Base-by-base conservation (phyloP, 2,888 invertebrate genomes). In the Phaedon cochleariae region DNA sequence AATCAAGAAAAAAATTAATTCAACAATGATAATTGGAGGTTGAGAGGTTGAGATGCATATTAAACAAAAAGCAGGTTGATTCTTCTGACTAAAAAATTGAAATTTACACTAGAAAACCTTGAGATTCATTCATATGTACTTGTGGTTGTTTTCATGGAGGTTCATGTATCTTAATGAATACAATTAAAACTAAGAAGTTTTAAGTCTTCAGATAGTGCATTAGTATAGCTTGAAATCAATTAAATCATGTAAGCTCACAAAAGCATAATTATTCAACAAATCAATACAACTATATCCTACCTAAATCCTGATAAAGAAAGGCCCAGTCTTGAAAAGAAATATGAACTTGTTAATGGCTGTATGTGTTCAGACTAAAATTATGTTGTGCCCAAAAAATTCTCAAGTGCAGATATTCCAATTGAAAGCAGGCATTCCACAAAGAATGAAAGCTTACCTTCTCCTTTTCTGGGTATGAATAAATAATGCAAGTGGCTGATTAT, bases 401-500 rank as follows among this genome's bases (percentile, higher is more conserved):
- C n/a, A 57, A 41, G 26, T 31, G 34, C 62, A 73, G 67, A 67
- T 64, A 68, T 67, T 59, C 52, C 52, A 49, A 54, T 65, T 64
- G 60, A 46, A 20, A 46, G 10, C 17, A 26, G 3, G 22, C 37
- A 21, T 12, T 20, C 48, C 21, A 21, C 20, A 20, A 48, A 22
- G 10, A 48, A 48, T 10, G 20, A 10, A 18, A 48, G 12, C 10
- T 48, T 86, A 97, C 97, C 95, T 89, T 96, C 95, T 77, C 95
- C 96, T 78, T 92, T 92, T 29, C 98, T 86, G 0, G 97, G 97
- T 63, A 96, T 92, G 83, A 98, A 98, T 58, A 98, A 86, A 84
- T 97, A 97, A 81, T 97, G 95, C 74, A 98, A 90, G 83, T 98
- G 97, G 63, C 91, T 90, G 49, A 98, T 91, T 77, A 98, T 97